These are phyloP conservation scores for Andrena bucephala DNA, from an alignment of 2,888 invertebrate genomes.

Conservation along the genomic window DNA sequence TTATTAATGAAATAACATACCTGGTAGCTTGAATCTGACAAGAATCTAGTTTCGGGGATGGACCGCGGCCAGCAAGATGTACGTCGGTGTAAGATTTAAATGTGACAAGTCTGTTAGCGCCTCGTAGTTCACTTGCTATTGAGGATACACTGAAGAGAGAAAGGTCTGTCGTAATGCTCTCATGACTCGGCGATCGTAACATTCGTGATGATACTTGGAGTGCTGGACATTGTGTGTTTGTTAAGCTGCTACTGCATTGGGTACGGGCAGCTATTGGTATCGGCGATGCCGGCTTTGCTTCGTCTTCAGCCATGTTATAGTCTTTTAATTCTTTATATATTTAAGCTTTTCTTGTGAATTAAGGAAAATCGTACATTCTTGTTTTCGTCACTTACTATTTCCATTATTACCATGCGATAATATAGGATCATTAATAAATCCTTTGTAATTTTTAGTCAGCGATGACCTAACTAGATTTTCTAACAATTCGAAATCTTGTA, in stretches of 20 bases:
- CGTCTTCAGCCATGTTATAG: constrained; percentile 78
- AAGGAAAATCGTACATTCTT: not conserved
- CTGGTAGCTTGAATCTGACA: constrained; percentile 80
- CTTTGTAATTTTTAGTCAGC: not conserved
- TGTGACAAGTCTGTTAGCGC: constrained; percentile 84
- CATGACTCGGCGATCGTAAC: constrained; percentile 92
- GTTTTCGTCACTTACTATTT: not conserved
- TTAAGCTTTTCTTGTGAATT: constrained; percentile 10
- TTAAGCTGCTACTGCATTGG: constrained; percentile 60
- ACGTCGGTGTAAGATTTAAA: constrained; percentile 86
- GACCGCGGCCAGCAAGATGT: constrained; percentile 87
- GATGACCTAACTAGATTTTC: not conserved
- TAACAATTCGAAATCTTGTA: not conserved
- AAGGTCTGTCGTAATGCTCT: constrained; percentile 93
- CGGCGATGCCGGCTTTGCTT: constrained; percentile 75
- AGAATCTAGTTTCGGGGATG: constrained; percentile 91
- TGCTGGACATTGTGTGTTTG: constrained; percentile 85
- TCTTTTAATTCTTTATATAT: constrained; percentile 14
- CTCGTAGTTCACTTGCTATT: constrained; percentile 87
- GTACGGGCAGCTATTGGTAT: constrained; percentile 66
- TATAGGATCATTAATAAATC: not conserved
- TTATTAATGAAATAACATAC: constrained; percentile 62
- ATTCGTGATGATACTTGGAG: constrained; percentile 88
- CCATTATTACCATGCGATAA: not conserved
- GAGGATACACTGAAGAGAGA: constrained; percentile 92